Percentiles rank a stretch among this genome's conserved stretches.
Conservation (phyloP, 2,113 vertebrate species). For the Drymodes brunneopygia region DNA sequence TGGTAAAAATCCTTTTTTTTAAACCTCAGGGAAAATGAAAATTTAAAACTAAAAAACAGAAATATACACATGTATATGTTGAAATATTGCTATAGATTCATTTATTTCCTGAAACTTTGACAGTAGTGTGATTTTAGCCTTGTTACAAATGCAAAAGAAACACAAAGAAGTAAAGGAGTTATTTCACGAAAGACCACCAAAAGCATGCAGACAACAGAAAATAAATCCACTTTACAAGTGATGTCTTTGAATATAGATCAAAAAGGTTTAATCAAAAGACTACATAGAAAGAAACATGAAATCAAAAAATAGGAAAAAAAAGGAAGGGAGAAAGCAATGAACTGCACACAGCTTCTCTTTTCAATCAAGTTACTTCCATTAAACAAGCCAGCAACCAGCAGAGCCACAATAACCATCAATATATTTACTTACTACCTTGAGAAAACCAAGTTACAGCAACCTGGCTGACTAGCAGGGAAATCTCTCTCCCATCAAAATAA, state of each 20-base stretch:
- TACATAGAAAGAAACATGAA: not conserved
- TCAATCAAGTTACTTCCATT: not conserved
- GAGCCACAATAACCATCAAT: not conserved
- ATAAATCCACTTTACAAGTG: not conserved
- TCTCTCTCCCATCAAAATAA: not conserved
- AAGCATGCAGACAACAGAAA: not conserved
- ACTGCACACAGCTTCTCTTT: not conserved
- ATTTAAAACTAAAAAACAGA: not conserved
- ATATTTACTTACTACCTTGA: not conserved
- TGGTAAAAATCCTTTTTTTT: not conserved
- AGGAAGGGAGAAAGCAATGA: not conserved
- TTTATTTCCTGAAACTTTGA: not conserved
- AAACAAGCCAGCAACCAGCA: not conserved
- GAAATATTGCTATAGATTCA: not conserved
- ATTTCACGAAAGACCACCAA: accelerated
- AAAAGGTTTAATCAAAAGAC: not conserved
- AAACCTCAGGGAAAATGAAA: not conserved
- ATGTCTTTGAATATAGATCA: not conserved
- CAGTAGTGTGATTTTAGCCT: not conserved
- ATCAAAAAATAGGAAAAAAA: not conserved
- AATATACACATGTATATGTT: not conserved
- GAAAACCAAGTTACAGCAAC: not conserved
- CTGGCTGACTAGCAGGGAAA: not conserved
- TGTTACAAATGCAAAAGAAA: not conserved
- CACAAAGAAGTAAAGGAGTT: not conserved